Conservation (phyloP, 2,797 vertebrate species). For the Periparus ater region DNA sequence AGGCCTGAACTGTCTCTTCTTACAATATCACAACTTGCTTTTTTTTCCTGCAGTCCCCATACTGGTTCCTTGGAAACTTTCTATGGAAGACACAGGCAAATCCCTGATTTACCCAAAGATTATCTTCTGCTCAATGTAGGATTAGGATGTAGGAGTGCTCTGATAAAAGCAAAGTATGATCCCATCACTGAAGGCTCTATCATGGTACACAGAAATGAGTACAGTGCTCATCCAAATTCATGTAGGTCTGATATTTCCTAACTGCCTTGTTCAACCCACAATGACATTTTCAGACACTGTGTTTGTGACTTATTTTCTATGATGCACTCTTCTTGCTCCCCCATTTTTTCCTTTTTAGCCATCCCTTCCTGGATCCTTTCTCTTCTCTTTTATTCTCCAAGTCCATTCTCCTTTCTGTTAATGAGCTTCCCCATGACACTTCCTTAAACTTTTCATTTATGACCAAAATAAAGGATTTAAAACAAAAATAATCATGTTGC, state of each 20-base stretch:
- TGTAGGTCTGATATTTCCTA: background rate
- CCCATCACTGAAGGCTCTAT: background rate
- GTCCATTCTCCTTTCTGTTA: background rate
- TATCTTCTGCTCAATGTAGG: background rate
- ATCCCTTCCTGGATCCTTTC: background rate
- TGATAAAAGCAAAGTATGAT: background rate
- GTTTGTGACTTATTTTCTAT: background rate
- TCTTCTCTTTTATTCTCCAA: background rate
- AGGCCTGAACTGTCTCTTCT: background rate
- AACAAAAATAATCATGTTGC: background rate
- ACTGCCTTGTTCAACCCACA: background rate
- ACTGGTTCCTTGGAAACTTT: background rate
- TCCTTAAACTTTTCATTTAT: background rate
- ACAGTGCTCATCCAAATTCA: background rate
- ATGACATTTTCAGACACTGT: background rate
- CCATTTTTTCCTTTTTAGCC: background rate
- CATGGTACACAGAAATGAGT: accelerated
- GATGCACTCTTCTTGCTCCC: background rate
- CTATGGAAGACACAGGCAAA: background rate
- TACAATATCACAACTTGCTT: background rate
- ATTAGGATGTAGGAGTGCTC: background rate
- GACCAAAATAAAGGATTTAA: background rate
- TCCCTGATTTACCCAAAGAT: background rate
- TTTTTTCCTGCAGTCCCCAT: background rate
- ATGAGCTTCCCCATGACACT: background rate